A percentile compares a stretch with the other conserved stretches of the same genome.
phyloP scores from a whole-genome alignment of 2,113 vertebrate genomes.

The Siphamia tubifer region DNA sequence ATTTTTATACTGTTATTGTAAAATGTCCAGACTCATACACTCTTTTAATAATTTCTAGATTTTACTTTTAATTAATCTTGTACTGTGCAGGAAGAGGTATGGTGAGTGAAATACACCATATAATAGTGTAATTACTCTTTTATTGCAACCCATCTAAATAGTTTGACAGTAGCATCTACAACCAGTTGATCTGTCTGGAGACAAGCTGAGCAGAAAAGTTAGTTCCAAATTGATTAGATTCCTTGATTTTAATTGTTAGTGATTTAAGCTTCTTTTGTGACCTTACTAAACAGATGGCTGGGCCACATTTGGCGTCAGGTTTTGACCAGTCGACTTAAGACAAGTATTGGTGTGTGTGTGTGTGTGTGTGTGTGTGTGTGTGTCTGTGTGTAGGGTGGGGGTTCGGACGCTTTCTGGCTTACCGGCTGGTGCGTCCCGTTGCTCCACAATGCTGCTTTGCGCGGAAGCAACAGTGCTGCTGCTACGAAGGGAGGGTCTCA shows the following conservation, averaged over 20 bases:
- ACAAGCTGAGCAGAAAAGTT: constrained; percentile 18
- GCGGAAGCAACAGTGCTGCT: constrained; percentile 16
- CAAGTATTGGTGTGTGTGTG: not conserved
- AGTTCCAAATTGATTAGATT: constrained; percentile 7
- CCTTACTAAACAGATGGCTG: constrained; percentile 58
- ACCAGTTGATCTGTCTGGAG: no score
- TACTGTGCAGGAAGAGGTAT: no score
- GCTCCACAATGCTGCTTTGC: constrained; percentile 51
- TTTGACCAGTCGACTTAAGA: constrained; percentile 40
- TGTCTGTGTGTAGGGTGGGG: constrained; percentile 10
- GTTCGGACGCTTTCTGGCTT: constrained; percentile 19
- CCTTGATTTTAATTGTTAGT: constrained; percentile 66
- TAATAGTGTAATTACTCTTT: no score
- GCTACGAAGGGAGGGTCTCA: constrained; percentile 29
- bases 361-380: no score
- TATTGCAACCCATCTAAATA: no score
- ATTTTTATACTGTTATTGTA: not conserved
- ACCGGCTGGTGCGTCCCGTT: constrained; percentile 74
- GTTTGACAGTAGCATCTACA: no score
- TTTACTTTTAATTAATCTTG: no score
- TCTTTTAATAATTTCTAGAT: no score
- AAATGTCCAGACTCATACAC: no score
- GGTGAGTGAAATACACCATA: no score
- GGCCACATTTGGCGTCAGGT: constrained; percentile 56
- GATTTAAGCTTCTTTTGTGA: constrained; percentile 64